A percentile compares a stretch with the other conserved stretches of the same genome.
phyloP scores from a whole-genome alignment of 37 sponge, comb jelly and placozoan species.

The Tethya wilhelma region DNA sequence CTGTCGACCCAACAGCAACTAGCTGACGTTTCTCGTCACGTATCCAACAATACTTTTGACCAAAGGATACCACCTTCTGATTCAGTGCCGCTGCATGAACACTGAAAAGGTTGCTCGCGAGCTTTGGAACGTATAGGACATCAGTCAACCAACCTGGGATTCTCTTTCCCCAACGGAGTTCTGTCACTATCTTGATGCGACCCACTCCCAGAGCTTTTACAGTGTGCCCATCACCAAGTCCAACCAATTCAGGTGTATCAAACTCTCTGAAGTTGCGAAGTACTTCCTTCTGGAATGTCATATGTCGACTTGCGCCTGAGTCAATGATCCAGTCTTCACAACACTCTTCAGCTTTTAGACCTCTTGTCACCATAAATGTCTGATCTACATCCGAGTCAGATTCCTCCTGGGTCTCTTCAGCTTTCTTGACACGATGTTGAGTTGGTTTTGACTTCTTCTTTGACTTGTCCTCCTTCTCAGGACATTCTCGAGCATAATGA shows the following conservation, averaged over 20 bases:
- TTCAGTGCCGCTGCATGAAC: slow-evolving; percentile 33
- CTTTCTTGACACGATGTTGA: slow-evolving; percentile 20
- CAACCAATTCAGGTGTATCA: slow-evolving; percentile 35
- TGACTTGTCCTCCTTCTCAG: background rate
- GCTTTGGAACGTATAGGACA: slow-evolving; percentile 57
- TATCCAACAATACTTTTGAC: slow-evolving; percentile 31
- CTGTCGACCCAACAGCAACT: slow-evolving; percentile 23
- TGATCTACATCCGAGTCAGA: slow-evolving; percentile 7
- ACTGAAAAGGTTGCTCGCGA: slow-evolving; percentile 48
- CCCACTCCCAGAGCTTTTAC: slow-evolving; percentile 48
- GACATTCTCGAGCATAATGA: slow-evolving; percentile 18
- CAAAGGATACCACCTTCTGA: slow-evolving; percentile 25
- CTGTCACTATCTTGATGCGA: slow-evolving; percentile 7
- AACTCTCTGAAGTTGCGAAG: slow-evolving; percentile 35
- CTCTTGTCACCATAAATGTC: background rate
- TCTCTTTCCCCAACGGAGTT: slow-evolving; percentile 10
- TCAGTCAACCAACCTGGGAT: slow-evolving; percentile 3
- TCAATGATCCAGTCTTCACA: too few species aligned
- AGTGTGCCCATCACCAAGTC: slow-evolving; percentile 53
- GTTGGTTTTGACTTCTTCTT: background rate
- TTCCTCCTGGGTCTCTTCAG: slow-evolving; percentile 1
- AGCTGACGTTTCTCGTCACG: slow-evolving; percentile 1
- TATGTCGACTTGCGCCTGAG: slow-evolving; percentile 54
- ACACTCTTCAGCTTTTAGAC: slow-evolving; percentile 12
- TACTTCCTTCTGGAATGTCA: slow-evolving; percentile 36